phyloP scores from a whole-genome alignment of 2,797 vertebrate genomes.

The Sandelia bainsii region DNA sequence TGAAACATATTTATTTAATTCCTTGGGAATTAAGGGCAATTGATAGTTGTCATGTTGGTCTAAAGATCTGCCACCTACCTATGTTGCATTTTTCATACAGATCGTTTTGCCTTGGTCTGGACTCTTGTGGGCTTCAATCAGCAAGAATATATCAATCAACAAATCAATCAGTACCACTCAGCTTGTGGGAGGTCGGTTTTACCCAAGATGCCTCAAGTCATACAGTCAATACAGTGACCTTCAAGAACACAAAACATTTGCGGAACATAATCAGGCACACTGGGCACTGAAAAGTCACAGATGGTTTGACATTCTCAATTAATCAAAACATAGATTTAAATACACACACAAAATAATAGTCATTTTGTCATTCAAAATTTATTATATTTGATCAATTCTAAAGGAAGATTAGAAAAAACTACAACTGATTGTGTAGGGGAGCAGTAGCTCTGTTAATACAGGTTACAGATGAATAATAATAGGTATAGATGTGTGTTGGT shows the following conservation, averaged over 20 bases:
- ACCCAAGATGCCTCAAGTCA: slow-evolving; percentile 42
- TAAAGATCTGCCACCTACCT: slow-evolving; percentile 11
- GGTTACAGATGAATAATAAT: not conserved
- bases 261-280: slow-evolving; percentile 44
- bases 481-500: not conserved
- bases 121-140: slow-evolving; percentile 25
- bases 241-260: slow-evolving; percentile 64
- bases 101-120: slow-evolving; percentile 19
- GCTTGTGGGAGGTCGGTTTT: slow-evolving; percentile 47
- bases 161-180: slow-evolving; percentile 66
- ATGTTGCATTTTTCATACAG: slow-evolving; percentile 2
- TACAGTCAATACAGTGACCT: slow-evolving; percentile 72
- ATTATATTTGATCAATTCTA: slow-evolving; percentile 4
- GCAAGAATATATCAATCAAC: slow-evolving; percentile 56
- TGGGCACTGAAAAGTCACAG: slow-evolving; percentile 44
- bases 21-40: not conserved
- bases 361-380: slow-evolving; percentile 8
- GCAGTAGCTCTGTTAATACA: not conserved
- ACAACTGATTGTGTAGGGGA: not conserved
- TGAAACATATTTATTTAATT: not conserved
- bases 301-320: slow-evolving; percentile 37
- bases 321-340: slow-evolving; percentile 4
- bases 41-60: not conserved
- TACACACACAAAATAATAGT: not conserved
- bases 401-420: not conserved